Conservation (phyloP, 2,113 vertebrate species). For the Hoplias malabaricus region DNA sequence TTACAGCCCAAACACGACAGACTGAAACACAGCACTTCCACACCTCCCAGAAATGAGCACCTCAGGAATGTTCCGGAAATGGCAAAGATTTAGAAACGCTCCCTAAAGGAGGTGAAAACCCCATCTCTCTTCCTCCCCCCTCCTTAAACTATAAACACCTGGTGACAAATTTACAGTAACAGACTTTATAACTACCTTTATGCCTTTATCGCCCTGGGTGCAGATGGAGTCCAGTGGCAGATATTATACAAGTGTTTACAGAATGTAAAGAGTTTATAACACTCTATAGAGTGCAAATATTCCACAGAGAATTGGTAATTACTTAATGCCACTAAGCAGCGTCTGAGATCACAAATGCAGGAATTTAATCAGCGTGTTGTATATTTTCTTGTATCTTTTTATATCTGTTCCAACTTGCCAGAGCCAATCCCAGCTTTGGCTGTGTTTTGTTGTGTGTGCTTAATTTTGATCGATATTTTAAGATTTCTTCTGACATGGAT, state of each 20-base stretch:
- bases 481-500: no score
- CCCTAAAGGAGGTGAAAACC: constrained; percentile 27
- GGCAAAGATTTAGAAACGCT: constrained; percentile 59
- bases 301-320: neutral
- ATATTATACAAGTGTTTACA: constrained; percentile 8
- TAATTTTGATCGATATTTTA: no score
- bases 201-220: constrained; percentile 32
- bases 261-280: constrained; percentile 11
- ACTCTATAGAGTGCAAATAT: neutral
- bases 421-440: no score
- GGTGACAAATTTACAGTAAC: constrained; percentile 54
- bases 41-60: constrained; percentile 41
- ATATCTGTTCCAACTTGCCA: no score
- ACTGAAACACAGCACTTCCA: constrained; percentile 20
- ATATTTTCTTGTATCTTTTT: no score
- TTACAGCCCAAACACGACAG: constrained; percentile 8
- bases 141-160: constrained; percentile 71
- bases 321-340: neutral
- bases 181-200: constrained; percentile 42
- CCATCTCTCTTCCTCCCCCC: constrained; percentile 26
- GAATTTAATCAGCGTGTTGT: no score
- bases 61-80: constrained; percentile 56
- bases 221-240: constrained; percentile 29
- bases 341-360: neutral
- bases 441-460: no score